A percentile compares a stretch with the other conserved stretches of the same genome.
Evolutionary conservation across 2,113 vertebrate genomes (phyloP).

Genomic region (Rhinopithecus roxellana): DNA sequence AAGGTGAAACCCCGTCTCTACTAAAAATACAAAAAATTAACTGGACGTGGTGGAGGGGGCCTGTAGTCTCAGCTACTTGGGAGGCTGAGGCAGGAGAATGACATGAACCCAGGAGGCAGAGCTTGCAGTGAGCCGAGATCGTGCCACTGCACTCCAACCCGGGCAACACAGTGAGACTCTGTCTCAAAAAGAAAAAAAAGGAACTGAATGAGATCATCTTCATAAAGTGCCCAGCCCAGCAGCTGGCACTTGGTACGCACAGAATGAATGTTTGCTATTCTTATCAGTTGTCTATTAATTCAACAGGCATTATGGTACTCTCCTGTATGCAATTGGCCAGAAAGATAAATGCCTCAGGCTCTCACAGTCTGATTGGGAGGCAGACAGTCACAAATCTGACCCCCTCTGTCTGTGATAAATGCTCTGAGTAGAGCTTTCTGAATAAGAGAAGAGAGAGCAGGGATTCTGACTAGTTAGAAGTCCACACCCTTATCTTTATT

Average conservation of each 20-base stretch:
- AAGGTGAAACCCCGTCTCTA: no score
- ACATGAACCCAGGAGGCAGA: no score
- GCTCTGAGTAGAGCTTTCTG: background rate
- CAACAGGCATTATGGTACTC: background rate
- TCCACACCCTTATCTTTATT: background rate
- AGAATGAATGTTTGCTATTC: background rate
- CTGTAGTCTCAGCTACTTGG: no score
- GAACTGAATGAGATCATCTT: background rate
- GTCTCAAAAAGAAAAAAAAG: background rate
- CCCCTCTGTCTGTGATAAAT: background rate
- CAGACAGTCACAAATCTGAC: background rate
- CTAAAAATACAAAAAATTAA: no score
- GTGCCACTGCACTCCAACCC: no score
- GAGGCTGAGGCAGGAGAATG: no score
- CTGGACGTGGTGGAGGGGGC: no score
- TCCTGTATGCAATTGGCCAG: background rate
- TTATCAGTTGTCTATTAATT: slow-evolving; percentile 38
- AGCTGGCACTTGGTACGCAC: background rate
- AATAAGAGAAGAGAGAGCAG: background rate
- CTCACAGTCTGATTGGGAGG: background rate
- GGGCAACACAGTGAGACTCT: no score
- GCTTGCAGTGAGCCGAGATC: no score
- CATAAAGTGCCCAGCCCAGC: background rate
- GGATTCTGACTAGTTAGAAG: background rate
- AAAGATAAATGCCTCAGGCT: slow-evolving; percentile 21